Base-by-base conservation (phyloP, 2,797 vertebrate species). In the Crenichthys baileyi region DNA sequence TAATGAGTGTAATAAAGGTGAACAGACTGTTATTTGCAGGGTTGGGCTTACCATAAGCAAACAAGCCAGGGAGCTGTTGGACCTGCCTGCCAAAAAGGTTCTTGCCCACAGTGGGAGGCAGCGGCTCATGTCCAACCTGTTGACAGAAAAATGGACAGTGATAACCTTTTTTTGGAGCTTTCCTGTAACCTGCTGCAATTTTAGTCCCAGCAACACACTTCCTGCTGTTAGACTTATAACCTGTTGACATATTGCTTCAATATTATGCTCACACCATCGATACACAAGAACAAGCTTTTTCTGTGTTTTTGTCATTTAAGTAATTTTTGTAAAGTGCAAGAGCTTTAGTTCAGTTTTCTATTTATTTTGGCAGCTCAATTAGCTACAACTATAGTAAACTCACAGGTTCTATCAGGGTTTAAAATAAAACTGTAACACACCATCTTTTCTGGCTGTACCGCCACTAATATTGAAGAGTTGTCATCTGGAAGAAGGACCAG, bases 11-110 rank as follows among this genome's bases (percentile, higher is more conserved):
- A 58, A 15, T 60, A 29, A 15, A 13, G 56, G 56, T 60, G 56
- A 60, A 2, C 44, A 29, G 26, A 1, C 12, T 24, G 24, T 8
- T 60, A 5, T 44, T 8, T 44, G 55, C 53, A 44, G 3, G 24
- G n/a, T 22, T 20, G 68, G 8, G 89, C 97, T 96, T 90, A 98
- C 98, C 98, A 53, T 99, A 99, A 76, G 97, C 94, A 88, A 99
- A 99, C 73, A 99, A 95, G 5, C 98, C 98, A 0, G 98, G 98
- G 44, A 99, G 96, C 74, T 99, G 98, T 90, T 96, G 96, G 0
- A 98, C 97, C 87, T 97, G 97, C 85, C 97, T 96, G 51, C 98
- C 97, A 91, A 99, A 99, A 83, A 99, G 84, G 94, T 98, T 99
- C 82, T 96, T 95, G 77, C 98, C 98, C 87, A 97, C 81, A 22